These are phyloP conservation scores for Subanguina moxae DNA, from an alignment of 1,140 invertebrate genomes.

Conservation along the genomic window DNA sequence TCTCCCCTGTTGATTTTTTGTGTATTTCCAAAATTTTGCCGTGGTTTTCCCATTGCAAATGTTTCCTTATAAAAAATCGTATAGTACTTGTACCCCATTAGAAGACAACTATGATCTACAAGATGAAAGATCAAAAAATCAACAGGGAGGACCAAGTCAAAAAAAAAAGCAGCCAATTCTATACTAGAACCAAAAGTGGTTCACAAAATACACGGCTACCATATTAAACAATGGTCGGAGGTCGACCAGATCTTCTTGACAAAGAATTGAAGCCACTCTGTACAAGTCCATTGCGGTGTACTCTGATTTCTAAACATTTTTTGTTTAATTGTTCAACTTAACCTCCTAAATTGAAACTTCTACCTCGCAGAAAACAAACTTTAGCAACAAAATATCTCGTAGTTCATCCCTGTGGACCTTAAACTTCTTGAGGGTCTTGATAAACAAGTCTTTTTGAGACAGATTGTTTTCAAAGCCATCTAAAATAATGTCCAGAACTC, in stretches of 20 bases:
- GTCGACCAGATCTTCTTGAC: constrained; percentile 79
- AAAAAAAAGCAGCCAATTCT: too few species aligned
- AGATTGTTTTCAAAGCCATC: constrained; percentile 90
- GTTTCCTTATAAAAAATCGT: too few species aligned
- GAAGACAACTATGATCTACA: too few species aligned
- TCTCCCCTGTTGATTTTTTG: too few species aligned
- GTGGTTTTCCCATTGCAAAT: too few species aligned
- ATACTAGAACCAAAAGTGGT: too few species aligned
- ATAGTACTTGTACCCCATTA: too few species aligned
- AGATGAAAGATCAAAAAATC: too few species aligned
- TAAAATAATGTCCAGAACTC: constrained; percentile 89
- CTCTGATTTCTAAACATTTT: constrained; percentile 60
- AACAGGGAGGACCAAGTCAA: too few species aligned
- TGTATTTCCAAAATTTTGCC: too few species aligned
- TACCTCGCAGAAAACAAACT: constrained; percentile 75
- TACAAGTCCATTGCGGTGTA: constrained; percentile 77
- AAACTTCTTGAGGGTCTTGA: constrained; percentile 76
- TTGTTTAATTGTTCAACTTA: background rate
- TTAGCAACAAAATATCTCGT: constrained; percentile 89
- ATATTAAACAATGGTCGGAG: constrained; percentile 85
- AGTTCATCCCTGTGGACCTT: constrained; percentile 78
- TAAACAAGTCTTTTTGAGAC: constrained; percentile 68
- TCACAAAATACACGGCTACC: constrained; percentile 67
- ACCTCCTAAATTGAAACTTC: constrained; percentile 7
- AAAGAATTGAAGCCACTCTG: constrained; percentile 78